Evolutionary conservation across 2,797 vertebrate genomes (phyloP), one percentile per base, ranked within the genome.

Genomic region (Epinephelus awoara): DNA sequence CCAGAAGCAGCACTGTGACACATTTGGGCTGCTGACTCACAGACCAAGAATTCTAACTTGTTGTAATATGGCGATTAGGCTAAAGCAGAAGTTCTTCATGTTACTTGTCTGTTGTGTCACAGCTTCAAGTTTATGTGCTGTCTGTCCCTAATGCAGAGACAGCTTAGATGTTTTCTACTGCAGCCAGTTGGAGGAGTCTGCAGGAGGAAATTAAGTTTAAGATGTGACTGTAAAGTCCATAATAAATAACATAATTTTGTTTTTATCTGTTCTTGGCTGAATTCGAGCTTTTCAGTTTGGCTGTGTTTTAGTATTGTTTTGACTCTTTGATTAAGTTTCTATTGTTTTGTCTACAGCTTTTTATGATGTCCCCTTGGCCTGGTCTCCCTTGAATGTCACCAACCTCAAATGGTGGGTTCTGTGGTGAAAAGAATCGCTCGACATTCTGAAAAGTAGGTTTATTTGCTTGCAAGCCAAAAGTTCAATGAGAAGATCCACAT

Each of bases 1-100:
- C 44, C 19, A 58, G 13, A 83, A 70, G 76, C 64, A 71, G 42
- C 47, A 7, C 29, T 21, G 42, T 44, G 52, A 75, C 72, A 62
- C 27, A 63, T n/a, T 49, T 23, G 67, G 47, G 64, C 73, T 8
- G 1, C 47, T 72, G 72, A 89, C 54, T 75, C 74, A 79, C 25
- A 34, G 50, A 77, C 58, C 0, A 66, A 57, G n/a, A 83, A 51
- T 57, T 77, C 46, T 79, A 18, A 55, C 81, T 21, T 67, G 34
- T 65, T 47, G 66, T 15, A 88, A 80, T 11, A 46, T n/a, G 74
- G 44, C 1, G 2, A 70, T 77, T 2, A 57, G 18, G 25, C 44
- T 21, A 15, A 62, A 71, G 71, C 50, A 46, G 25, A 64, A 59
- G 25, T 50, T 21, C 49, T 49, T 38, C 1, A 15, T 19, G 1